Conservation (phyloP, 2,797 vertebrate genomes). For the Simalia tracyae region DNA sequence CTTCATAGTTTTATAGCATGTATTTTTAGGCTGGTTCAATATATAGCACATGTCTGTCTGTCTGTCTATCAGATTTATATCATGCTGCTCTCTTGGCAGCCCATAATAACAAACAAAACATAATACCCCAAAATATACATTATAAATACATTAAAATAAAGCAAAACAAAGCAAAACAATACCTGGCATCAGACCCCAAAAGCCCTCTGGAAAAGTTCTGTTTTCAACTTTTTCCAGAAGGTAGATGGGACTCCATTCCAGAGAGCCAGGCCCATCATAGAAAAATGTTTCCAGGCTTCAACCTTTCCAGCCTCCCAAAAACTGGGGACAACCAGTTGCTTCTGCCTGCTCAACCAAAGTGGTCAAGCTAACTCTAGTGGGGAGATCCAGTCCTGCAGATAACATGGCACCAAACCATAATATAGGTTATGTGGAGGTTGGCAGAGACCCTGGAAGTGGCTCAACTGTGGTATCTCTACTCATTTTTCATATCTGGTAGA, state of each 20-base stretch:
- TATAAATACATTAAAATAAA: neutral
- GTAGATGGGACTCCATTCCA: neutral
- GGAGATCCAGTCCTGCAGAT: neutral
- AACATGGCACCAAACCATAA: neutral
- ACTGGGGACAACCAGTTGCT: neutral
- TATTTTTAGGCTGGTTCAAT: neutral
- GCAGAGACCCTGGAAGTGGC: too few species aligned
- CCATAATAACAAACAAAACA: neutral
- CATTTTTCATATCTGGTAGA: neutral
- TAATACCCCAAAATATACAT: neutral
- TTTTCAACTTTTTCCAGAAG: neutral
- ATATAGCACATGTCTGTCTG: neutral
- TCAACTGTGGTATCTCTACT: neutral
- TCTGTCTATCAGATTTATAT: neutral
- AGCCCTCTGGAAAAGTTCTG: neutral
- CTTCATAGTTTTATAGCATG: neutral
- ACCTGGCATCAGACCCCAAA: neutral
- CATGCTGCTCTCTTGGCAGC: neutral
- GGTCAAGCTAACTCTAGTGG: neutral
- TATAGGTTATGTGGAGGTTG: too few species aligned
- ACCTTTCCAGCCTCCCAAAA: neutral
- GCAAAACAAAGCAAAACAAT: neutral
- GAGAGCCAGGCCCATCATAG: neutral
- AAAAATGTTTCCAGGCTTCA: neutral
- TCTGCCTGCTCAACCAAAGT: neutral